Evolutionary conservation across 2,797 vertebrate species (phyloP).

Genomic region (Eidolon dupreanum): DNA sequence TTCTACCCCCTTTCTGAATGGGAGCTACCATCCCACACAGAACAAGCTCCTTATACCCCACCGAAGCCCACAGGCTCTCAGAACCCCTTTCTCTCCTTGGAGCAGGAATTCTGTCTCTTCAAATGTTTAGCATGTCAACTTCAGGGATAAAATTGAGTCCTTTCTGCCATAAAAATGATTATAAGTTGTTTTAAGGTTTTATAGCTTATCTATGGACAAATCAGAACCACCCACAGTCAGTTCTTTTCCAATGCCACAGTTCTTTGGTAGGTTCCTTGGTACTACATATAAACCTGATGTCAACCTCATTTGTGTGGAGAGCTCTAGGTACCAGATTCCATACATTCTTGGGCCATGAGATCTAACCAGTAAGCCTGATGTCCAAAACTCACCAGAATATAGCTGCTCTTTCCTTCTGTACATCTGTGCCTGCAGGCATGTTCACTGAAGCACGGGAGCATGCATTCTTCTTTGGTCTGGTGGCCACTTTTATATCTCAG

Average conservation of each 20-base stretch:
- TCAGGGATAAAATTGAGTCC: neutral
- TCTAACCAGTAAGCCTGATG: neutral
- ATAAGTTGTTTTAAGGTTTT: neutral
- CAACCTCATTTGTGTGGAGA: too few relatives aligned
- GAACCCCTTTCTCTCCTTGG: neutral
- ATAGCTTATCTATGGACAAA: neutral
- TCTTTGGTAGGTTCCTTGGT: neutral
- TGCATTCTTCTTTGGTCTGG: neutral
- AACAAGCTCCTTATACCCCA: too few relatives aligned
- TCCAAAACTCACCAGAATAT: neutral
- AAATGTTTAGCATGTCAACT: neutral
- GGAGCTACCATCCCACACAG: neutral
- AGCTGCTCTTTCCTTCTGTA: neutral
- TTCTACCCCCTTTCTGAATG: neutral
- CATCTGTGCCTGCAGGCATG: rapidly evolving
- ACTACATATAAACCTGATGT: neutral
- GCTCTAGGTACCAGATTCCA: neutral
- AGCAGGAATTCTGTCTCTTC: neutral
- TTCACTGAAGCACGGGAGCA: neutral
- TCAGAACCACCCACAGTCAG: neutral
- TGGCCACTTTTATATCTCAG: constrained; percentile 19
- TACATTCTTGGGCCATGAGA: neutral
- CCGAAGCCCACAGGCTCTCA: neutral
- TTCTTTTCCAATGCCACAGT: neutral
- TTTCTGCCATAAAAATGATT: neutral